A percentile compares a stretch with the other conserved stretches of the same genome.
Evolutionary conservation across 2,797 vertebrate genomes (phyloP).

Genomic region (Neomorphus geoffroyi): DNA sequence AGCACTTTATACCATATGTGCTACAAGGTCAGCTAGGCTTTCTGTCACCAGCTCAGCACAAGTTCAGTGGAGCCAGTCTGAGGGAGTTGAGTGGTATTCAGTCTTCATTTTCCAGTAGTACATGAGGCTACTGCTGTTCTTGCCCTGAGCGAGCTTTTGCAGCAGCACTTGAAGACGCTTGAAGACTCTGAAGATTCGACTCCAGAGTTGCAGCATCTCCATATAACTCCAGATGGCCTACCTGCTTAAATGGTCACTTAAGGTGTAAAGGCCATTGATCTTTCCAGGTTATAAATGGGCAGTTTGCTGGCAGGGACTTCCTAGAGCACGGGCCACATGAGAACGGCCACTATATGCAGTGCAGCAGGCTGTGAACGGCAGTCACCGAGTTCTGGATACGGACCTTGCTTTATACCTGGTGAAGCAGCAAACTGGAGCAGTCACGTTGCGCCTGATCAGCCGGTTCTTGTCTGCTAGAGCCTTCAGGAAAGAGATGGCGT

Average conservation of each 20-base stretch:
- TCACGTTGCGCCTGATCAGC: background rate
- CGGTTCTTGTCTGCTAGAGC: background rate
- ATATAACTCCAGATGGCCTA: background rate
- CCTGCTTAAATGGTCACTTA: background rate
- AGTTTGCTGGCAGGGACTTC: background rate
- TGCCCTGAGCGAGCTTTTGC: background rate
- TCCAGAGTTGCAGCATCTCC: background rate
- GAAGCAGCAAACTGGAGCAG: background rate
- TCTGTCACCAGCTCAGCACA: background rate
- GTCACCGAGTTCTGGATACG: background rate
- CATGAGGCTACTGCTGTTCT: background rate
- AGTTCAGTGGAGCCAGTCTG: background rate
- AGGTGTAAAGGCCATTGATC: background rate
- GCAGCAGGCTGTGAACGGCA: background rate
- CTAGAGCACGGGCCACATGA: background rate
- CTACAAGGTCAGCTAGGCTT: background rate
- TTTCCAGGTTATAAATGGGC: background rate
- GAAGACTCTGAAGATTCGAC: background rate
- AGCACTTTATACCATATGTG: background rate
- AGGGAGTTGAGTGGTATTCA: background rate
- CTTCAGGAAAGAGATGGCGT: background rate
- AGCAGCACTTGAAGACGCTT: background rate
- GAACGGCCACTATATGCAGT: background rate
- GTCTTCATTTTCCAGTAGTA: background rate
- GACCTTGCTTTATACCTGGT: background rate